phyloP scores from a whole-genome alignment of 2,888 invertebrate genomes.

The Mythimna loreyi region DNA sequence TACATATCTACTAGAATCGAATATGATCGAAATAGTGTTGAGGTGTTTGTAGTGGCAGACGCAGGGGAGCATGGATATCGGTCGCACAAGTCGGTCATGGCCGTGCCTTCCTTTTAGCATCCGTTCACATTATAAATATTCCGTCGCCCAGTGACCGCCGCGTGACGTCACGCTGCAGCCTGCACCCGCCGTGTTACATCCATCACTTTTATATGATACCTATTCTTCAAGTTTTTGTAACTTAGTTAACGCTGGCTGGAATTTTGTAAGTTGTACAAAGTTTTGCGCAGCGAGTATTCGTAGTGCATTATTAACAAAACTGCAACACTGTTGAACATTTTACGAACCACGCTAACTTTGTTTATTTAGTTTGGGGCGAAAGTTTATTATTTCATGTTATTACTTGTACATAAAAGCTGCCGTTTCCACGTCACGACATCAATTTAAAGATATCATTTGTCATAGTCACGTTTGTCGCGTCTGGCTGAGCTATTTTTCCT shows the following conservation, averaged over 20 bases:
- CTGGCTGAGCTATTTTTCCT: conserved; percentile 35
- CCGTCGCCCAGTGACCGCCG: conserved; percentile 60
- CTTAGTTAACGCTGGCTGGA: conserved; percentile 32
- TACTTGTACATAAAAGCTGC: conserved; percentile 24
- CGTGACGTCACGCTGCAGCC: conserved; percentile 55
- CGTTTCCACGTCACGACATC: conserved; percentile 36
- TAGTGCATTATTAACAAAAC: conserved; percentile 48
- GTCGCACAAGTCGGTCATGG: conserved; percentile 84
- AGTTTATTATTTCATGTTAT: conserved; percentile 29
- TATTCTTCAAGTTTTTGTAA: conserved; percentile 42
- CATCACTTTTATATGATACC: conserved; percentile 40
- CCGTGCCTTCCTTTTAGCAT: conserved; percentile 73
- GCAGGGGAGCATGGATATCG: conserved; percentile 74
- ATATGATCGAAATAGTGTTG: conserved; percentile 19
- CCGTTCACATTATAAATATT: conserved; percentile 69
- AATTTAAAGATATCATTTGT: conserved; percentile 52
- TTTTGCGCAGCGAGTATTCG: conserved; percentile 34
- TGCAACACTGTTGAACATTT: conserved; percentile 46
- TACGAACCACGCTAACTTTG: conserved; percentile 24
- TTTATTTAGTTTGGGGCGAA: conserved; percentile 25
- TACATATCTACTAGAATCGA: too few relatives aligned
- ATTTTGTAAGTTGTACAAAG: conserved; percentile 41
- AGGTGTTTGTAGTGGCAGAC: conserved; percentile 48
- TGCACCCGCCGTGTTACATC: conserved; percentile 56
- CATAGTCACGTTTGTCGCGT: conserved; percentile 48